Base-by-base conservation (phyloP, 2,797 vertebrate genomes). In the Emys orbicularis region DNA sequence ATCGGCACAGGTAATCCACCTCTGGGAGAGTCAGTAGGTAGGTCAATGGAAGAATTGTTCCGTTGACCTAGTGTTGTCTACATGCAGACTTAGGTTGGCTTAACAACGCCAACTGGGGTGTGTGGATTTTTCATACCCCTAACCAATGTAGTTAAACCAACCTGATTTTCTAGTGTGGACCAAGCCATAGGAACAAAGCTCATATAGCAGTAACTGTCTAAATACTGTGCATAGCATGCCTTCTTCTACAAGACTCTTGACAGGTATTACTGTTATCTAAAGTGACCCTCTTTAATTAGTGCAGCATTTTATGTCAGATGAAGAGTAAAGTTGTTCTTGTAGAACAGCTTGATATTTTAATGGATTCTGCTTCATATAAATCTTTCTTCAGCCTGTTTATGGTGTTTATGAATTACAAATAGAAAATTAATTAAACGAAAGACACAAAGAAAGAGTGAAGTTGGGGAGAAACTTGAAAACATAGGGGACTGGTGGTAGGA, bases 271-370 rank as follows among this genome's bases (percentile, higher is more conserved):
- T 76, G 1, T 57, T 56, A 11, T 44, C 31, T 37, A 4, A 13
- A 74, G 89, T 84, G 59, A 0, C 10, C 37, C 19, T 76, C 3
- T 44, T 89, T 91, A 92, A 89, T 94, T 90, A 92, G 18, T 31
- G 2, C 41, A 77, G 5, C 91, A 18, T 25, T 95, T 96, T 86
- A 59, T 12, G 47, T 68, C 50, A 16, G 57, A 53, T 80, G 90
- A 95, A 93, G 37, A 76, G 10, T 50, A 94, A 90, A 92, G 16
- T 27, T 8, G 47, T 76, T 89, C 37, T 53, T 90, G 82, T 88
- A 90, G 15, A 94, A 81, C 19, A 61, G 4, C 41, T 59, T 86
- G 49, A 49, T 84, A 47, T 83, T 94, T 83, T 91, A 91, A 89
- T 53, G 94, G 76, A 93, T 88, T 88, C 65, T 47, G 84, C 27